Percentiles rank a stretch among this genome's conserved stretches.
Conservation (phyloP, 2,888 invertebrate genomes). For the Plebejus anna region DNA sequence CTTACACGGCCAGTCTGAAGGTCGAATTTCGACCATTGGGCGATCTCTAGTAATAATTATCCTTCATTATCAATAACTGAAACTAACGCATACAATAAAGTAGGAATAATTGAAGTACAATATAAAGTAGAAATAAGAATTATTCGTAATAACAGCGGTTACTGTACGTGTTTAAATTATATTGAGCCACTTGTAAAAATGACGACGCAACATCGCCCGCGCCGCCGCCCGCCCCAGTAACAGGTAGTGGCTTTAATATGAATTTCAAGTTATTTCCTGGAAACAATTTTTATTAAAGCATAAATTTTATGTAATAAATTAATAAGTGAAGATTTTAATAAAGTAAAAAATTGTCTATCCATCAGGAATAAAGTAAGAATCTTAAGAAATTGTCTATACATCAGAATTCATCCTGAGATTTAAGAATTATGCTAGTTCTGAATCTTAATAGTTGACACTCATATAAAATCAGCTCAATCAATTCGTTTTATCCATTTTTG, state of each 20-base stretch:
- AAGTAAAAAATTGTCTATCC: neutral
- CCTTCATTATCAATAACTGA: too few relatives aligned
- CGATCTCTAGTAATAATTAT: too few relatives aligned
- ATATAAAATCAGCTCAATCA: neutral
- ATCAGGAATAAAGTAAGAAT: neutral
- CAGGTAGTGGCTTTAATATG: neutral
- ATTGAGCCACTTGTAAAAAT: constrained; percentile 23
- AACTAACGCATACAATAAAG: neutral
- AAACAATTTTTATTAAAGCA: neutral
- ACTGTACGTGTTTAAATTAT: constrained; percentile 21
- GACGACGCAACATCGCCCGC: neutral
- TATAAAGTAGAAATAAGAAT: constrained; percentile 6
- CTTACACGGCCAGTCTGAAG: too few relatives aligned
- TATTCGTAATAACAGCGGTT: neutral
- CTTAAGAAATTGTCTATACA: too few relatives aligned
- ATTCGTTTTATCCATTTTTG: neutral
- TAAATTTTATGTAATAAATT: neutral
- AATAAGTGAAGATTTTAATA: neutral
- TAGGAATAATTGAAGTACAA: neutral
- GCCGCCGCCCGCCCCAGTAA: neutral
- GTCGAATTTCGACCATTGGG: too few relatives aligned
- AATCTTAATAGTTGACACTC: neutral
- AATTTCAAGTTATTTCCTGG: neutral
- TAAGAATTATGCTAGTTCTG: neutral
- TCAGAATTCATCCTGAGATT: too few relatives aligned